Evolutionary conservation across 2,888 invertebrate genomes (phyloP).

Genomic region (Amiota minor): DNA sequence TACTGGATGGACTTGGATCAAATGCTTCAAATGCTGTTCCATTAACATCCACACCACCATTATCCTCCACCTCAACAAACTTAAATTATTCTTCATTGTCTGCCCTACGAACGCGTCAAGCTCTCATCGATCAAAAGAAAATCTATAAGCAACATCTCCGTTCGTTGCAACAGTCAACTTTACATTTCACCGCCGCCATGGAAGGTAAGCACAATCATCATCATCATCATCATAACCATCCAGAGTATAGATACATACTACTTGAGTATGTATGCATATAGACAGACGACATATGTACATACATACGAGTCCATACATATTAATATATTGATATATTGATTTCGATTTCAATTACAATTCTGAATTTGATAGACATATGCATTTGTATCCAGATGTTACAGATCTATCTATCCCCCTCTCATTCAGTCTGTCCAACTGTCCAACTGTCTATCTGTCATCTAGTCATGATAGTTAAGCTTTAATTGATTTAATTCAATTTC

Average conservation of each 20-base stretch:
- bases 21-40: not conserved
- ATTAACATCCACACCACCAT: not conserved
- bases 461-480: too few relatives aligned
- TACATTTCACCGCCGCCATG: slow-evolving; percentile 69
- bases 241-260: not conserved
- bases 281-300: not conserved
- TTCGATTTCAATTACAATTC: not conserved
- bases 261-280: not conserved
- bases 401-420: too few relatives aligned
- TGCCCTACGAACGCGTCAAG: slow-evolving; percentile 66
- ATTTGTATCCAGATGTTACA: slow-evolving; percentile 3
- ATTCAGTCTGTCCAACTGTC: too few relatives aligned
- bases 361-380: not conserved
- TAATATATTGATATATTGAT: too few relatives aligned
- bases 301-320: too few relatives aligned
- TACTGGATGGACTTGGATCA: not conserved
- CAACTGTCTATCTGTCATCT: too few relatives aligned
- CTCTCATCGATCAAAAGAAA: slow-evolving; percentile 76
- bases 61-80: not conserved
- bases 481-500: too few relatives aligned
- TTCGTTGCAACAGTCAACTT: slow-evolving; percentile 75
- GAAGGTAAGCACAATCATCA: slow-evolving; percentile 66
- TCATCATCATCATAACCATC: not conserved
- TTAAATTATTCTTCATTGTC: slow-evolving; percentile 36
- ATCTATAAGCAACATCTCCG: slow-evolving; percentile 76